Conservation (phyloP, 2,113 vertebrate genomes). For the Pterocles gutturalis region DNA sequence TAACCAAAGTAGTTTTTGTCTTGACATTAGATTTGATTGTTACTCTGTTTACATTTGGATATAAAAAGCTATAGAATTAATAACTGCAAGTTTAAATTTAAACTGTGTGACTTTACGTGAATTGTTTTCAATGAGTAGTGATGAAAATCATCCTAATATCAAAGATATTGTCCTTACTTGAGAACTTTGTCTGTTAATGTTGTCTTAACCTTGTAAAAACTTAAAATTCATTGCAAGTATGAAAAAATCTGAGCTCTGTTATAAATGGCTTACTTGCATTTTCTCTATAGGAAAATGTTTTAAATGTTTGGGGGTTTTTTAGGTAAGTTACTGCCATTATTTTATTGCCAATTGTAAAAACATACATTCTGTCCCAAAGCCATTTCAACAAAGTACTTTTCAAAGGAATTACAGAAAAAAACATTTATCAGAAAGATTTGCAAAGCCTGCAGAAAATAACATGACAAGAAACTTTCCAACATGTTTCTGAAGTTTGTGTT, state of each 20-base stretch:
- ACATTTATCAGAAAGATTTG: neutral
- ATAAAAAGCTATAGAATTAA: neutral
- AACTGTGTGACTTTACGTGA: neutral
- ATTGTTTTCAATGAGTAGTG: neutral
- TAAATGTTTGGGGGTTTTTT: neutral
- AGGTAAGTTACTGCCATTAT: neutral
- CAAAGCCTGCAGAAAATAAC: slow-evolving; percentile 2
- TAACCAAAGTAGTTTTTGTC: neutral
- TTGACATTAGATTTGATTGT: neutral
- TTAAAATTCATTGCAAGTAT: neutral
- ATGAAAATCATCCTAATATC: neutral
- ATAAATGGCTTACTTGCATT: neutral
- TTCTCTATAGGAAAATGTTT: neutral
- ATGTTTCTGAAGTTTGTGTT: neutral
- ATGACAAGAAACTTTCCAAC: neutral
- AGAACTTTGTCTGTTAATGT: neutral
- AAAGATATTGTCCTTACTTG: neutral
- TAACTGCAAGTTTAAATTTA: neutral
- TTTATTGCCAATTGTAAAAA: neutral
- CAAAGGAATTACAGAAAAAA: neutral
- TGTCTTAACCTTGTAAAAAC: neutral
- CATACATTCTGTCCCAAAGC: neutral
- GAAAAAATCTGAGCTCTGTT: neutral
- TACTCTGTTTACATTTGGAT: neutral
- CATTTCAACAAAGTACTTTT: slow-evolving; percentile 4